These are phyloP conservation scores for Apamea monoglypha DNA, from an alignment of 2,888 invertebrate species.

Conservation along the genomic window DNA sequence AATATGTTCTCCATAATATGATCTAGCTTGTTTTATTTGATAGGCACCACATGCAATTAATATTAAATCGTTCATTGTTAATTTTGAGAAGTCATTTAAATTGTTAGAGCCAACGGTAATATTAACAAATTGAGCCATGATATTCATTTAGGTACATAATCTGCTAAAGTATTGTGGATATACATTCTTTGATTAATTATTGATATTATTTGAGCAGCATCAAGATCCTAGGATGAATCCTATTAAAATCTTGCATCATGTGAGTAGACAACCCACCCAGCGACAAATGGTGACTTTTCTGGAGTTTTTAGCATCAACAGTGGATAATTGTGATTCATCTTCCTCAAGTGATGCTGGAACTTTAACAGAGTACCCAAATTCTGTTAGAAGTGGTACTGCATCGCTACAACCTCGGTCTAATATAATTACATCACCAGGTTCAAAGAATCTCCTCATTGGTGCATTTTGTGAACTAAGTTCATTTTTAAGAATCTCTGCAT, in stretches of 20 bases:
- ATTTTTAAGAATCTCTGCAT: background rate
- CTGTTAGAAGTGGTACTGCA: background rate
- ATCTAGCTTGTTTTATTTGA: slow-evolving; percentile 1
- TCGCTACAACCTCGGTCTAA: slow-evolving; percentile 1
- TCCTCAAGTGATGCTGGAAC: slow-evolving; percentile 8
- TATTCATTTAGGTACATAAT: background rate
- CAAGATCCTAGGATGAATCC: too few relatives aligned
- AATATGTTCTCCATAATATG: background rate
- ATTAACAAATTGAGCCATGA: slow-evolving; percentile 21
- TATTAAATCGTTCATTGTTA: background rate
- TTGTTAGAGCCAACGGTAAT: slow-evolving; percentile 12
- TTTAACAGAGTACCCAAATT: slow-evolving; percentile 8
- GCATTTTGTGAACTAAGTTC: slow-evolving; percentile 1
- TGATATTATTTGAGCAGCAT: too few relatives aligned
- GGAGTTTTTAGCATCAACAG: background rate
- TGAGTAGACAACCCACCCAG: too few relatives aligned
- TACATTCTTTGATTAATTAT: background rate
- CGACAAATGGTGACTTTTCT: background rate
- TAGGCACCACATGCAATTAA: background rate
- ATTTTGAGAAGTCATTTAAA: slow-evolving; percentile 1
- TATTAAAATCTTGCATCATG: too few relatives aligned
- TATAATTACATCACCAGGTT: background rate
- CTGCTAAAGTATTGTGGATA: slow-evolving; percentile 2
- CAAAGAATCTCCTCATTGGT: slow-evolving; percentile 3
- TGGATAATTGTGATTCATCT: slow-evolving; percentile 13